A percentile compares a stretch with the other conserved stretches of the same genome.
These are phyloP conservation scores for Sporophila hypoxantha DNA, from an alignment of 2,113 vertebrate species.

Conservation along the genomic window DNA sequence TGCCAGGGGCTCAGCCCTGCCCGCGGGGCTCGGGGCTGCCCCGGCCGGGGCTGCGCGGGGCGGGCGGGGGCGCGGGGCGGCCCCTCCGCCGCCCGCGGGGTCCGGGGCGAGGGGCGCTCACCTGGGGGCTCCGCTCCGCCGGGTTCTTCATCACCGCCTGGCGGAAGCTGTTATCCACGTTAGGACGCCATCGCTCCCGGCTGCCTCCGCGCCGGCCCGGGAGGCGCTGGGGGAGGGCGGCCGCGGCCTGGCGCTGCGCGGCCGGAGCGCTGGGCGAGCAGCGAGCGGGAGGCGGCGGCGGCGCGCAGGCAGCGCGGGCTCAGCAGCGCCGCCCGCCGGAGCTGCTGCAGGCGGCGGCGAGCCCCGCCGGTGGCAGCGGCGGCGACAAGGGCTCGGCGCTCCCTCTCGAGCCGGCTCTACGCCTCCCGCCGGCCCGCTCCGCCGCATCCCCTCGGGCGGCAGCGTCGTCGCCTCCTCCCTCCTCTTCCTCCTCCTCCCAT, in stretches of 20 bases:
- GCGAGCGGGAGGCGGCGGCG: background rate
- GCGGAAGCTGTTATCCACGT: background rate
- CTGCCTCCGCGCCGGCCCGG: background rate
- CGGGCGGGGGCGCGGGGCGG: background rate
- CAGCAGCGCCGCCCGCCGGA: constrained; percentile 22
- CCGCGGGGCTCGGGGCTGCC: background rate
- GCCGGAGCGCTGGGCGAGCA: background rate
- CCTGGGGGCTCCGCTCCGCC: background rate
- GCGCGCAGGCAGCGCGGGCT: background rate
- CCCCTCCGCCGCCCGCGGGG: background rate
- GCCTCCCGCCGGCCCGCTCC: background rate
- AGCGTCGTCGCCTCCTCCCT: background rate
- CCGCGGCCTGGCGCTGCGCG: background rate
- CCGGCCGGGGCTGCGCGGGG: background rate
- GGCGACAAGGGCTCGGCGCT: background rate
- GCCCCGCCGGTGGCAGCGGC: background rate
- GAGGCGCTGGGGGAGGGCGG: background rate
- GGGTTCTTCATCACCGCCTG: background rate
- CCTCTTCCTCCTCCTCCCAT: background rate
- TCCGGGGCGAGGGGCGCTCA: background rate
- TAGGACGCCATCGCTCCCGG: background rate
- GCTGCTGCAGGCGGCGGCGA: background rate
- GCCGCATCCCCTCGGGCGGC: background rate
- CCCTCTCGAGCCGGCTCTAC: background rate
- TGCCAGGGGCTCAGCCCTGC: background rate